Conservation (phyloP, 2,888 invertebrate genomes). For the Coelopa pilipes region DNA sequence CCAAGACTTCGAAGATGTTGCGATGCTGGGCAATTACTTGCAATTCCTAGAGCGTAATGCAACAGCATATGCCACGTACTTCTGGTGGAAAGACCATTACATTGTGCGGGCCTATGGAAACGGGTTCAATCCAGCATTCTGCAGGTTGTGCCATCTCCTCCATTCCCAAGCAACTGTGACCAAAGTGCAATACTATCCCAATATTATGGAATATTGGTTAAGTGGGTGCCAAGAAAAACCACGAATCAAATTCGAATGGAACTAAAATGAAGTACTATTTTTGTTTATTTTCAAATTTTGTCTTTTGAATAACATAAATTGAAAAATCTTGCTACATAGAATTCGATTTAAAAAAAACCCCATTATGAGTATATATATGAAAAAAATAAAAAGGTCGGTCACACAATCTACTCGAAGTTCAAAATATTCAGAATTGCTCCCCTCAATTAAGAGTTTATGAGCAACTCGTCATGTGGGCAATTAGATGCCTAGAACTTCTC, state of each 20-base stretch:
- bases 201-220: neutral
- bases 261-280: neutral
- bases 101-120: slow-evolving; percentile 56
- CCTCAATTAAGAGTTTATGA: slow-evolving; percentile 48
- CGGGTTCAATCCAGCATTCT: neutral
- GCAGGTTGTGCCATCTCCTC: neutral
- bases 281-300: neutral
- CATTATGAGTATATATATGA: neutral
- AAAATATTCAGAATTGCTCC: slow-evolving; percentile 43
- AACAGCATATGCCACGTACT: slow-evolving; percentile 71
- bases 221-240: neutral
- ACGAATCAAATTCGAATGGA: neutral
- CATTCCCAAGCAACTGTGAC: neutral
- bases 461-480: slow-evolving; percentile 46
- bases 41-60: slow-evolving; percentile 59
- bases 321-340: neutral
- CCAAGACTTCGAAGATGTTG: slow-evolving; percentile 70
- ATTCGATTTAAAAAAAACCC: neutral
- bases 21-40: slow-evolving; percentile 71
- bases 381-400: neutral
- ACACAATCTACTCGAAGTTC: slow-evolving; percentile 1
- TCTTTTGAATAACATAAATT: neutral
- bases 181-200: neutral
- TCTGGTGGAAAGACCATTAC: slow-evolving; percentile 70
- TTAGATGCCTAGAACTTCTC: slow-evolving; percentile 30